phyloP scores from a whole-genome alignment of 1,140 invertebrate genomes.

The Amyelois transitella region DNA sequence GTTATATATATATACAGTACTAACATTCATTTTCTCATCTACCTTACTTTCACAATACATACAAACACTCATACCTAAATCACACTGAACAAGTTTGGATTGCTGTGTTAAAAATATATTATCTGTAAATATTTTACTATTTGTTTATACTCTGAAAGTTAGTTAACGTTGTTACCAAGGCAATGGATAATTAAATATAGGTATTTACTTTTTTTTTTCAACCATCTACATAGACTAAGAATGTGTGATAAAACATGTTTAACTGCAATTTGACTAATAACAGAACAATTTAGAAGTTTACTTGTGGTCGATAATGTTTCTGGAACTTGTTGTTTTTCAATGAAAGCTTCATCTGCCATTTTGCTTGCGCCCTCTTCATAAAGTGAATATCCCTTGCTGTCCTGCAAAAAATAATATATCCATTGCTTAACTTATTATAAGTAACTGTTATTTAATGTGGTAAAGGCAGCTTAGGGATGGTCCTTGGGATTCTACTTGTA shows the following conservation, averaged over 20 bases:
- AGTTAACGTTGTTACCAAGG: too few species aligned
- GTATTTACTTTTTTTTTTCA: too few species aligned
- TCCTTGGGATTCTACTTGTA: too few species aligned
- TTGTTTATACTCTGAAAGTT: too few species aligned
- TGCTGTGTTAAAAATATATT: too few species aligned
- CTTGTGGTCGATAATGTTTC: slow-evolving; percentile 86
- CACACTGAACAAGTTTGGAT: not conserved
- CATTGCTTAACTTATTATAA: too few species aligned
- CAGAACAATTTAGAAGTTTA: slow-evolving; percentile 79
- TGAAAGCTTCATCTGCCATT: slow-evolving; percentile 84
- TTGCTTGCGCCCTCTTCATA: slow-evolving; percentile 87
- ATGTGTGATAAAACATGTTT: not conserved
- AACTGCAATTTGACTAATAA: not conserved
- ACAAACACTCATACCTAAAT: not conserved
- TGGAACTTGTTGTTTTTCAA: slow-evolving; percentile 91
- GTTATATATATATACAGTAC: too few species aligned
- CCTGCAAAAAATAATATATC: slow-evolving; percentile 73
- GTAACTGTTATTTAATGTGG: too few species aligned
- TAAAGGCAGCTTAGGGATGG: too few species aligned
- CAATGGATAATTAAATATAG: too few species aligned
- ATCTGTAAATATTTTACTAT: too few species aligned
- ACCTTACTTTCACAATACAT: not conserved
- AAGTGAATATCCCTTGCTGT: slow-evolving; percentile 89
- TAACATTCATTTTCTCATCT: too few species aligned
- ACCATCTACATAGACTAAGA: not conserved